These are phyloP conservation scores for Gari tellinella DNA, from an alignment of 2,888 invertebrate species.

Conservation along the genomic window DNA sequence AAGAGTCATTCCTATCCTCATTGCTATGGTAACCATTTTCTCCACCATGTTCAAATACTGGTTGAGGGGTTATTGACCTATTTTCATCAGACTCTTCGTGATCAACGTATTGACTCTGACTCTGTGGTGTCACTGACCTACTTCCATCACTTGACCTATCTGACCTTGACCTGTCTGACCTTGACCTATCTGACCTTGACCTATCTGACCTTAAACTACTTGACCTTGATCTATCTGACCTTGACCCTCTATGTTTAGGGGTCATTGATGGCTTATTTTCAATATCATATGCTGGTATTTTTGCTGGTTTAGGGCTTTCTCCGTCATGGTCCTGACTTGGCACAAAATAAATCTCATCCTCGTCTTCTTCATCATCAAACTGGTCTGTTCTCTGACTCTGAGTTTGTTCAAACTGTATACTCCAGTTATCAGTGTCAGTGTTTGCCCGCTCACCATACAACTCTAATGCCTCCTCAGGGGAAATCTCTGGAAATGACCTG, in stretches of 20 bases:
- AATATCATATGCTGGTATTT: slow-evolving; percentile 65
- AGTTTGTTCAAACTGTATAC: slow-evolving; percentile 67
- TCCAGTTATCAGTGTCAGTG: slow-evolving; percentile 57
- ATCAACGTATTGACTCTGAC: slow-evolving; percentile 25
- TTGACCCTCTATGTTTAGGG: slow-evolving; percentile 57
- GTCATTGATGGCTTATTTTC: slow-evolving; percentile 63
- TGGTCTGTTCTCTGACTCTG: slow-evolving; percentile 53
- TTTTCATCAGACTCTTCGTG: slow-evolving; percentile 51
- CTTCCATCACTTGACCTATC: slow-evolving; percentile 30
- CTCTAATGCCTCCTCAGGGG: slow-evolving; percentile 71
- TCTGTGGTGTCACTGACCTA: slow-evolving; percentile 52
- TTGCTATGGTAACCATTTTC: slow-evolving; percentile 53
- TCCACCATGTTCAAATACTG: slow-evolving; percentile 11
- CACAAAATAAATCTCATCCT: slow-evolving; percentile 74
- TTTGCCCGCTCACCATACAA: slow-evolving; percentile 62
- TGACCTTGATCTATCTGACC: slow-evolving; percentile 33
- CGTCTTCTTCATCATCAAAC: slow-evolving; percentile 61
- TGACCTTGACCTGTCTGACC: slow-evolving; percentile 32
- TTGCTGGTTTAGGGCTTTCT: slow-evolving; percentile 64
- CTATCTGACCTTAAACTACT: slow-evolving; percentile 35
- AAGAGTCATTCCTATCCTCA: slow-evolving; percentile 52
- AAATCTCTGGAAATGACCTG: slow-evolving; percentile 76
- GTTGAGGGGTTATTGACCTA: slow-evolving; percentile 51
- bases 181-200: slow-evolving; percentile 15
- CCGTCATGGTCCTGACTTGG: slow-evolving; percentile 65